Evolutionary conservation across 2,113 vertebrate species (phyloP), one percentile per base, ranked within the genome.

Genomic region (Hystrix cristata): DNA sequence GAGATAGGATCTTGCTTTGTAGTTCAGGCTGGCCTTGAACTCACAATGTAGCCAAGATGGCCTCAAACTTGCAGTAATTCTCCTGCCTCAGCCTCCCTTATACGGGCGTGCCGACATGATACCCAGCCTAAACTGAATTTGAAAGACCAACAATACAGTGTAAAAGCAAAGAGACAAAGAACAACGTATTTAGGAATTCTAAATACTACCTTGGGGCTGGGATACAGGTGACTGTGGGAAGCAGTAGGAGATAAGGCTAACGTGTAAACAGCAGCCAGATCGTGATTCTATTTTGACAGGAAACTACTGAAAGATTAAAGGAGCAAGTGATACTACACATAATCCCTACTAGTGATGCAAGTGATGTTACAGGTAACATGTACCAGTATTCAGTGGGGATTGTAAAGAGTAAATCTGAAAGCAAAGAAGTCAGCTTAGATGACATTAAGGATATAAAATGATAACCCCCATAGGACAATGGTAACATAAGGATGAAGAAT

Each of bases 381-480:
- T 31, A 85, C 31, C 59, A 76, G 34, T 93, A 62, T 55, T 71
- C 18, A 93, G 10, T 27, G 62, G 60, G 83, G 62, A 91, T 25
- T 59, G 3, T 83, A 81, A 62, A 21, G 67, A 15, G 34, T 79
- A 48, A 76, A 7, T 64, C 46, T 78, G 10, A 10, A 65, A 76
- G 27, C 38, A 67, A 87, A 90, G 62, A 93, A 93, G 51, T 74
- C 83, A 94, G 62, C 29, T 94, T 83, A 86, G 62, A 90, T 79
- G n/a, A 57, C n/a, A 27, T 14, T 64, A 16, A 82, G 55, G 38
- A 71, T 23, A 7, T 94, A 64, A 94, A 83, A 7, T 80, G 72
- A 48, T 78, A 87, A 72, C 43, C 51, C 27, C 48, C 74, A 3
- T 34, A 64, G 71, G 62, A 86, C 14, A 80, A 9, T 19, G 34